These are phyloP conservation scores for Caretta caretta DNA, from an alignment of 2,113 vertebrate species.

Conservation along the genomic window DNA sequence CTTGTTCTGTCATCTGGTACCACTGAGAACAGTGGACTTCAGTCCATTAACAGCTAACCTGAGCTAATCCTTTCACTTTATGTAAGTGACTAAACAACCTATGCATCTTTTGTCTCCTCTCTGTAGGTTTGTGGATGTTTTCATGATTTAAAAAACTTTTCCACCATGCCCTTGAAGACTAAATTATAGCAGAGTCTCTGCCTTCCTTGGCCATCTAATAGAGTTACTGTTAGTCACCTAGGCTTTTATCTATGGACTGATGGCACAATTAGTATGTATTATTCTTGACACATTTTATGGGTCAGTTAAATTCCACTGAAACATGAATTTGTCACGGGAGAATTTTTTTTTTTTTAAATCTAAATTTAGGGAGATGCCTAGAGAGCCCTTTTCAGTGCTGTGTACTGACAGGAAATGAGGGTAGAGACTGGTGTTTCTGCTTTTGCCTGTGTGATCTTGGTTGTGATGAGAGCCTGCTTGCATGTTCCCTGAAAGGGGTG, in stretches of 20 bases:
- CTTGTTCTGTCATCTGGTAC: too few relatives aligned
- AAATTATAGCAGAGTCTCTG: not conserved
- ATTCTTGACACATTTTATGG: not conserved
- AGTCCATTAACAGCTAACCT: not conserved
- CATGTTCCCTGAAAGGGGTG: not conserved
- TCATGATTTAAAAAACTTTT: not conserved
- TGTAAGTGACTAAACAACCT: not conserved
- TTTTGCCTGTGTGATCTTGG: not conserved
- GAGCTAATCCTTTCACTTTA: not conserved
- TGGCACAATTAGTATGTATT: not conserved
- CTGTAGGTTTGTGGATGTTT: not conserved
- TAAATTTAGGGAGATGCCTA: not conserved
- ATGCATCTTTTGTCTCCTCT: not conserved
- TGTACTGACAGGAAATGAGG: not conserved
- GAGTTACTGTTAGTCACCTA: not conserved
- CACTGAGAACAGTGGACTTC: not conserved
- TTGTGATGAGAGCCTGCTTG: not conserved
- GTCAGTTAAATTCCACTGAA: not conserved
- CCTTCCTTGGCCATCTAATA: not conserved
- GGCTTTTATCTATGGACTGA: not conserved
- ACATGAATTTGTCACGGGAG: not conserved
- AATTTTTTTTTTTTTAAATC: not conserved
- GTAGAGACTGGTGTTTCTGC: rapidly evolving
- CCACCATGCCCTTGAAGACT: not conserved
- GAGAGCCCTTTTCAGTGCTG: not conserved